These are phyloP conservation scores for Burhinus bistriatus DNA, from an alignment of 2,113 vertebrate genomes.

Conservation along the genomic window DNA sequence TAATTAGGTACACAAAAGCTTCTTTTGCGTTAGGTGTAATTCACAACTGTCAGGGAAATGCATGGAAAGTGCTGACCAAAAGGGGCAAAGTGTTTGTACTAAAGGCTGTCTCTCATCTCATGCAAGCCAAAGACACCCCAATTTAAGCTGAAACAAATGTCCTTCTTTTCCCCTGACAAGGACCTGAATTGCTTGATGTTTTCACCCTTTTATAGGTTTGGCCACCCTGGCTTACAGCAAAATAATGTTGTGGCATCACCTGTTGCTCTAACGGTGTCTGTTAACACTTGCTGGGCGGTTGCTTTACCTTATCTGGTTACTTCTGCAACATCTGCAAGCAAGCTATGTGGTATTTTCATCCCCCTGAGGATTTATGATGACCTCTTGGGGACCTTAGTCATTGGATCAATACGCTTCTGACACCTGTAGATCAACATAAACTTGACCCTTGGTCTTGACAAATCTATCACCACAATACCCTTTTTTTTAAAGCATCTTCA, in stretches of 20 bases:
- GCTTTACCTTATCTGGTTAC: slow-evolving; percentile 19
- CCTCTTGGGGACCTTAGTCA: neutral
- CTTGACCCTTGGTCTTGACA: slow-evolving; percentile 66
- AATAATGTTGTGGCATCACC: neutral
- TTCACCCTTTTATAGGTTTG: neutral
- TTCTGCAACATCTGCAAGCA: slow-evolving; percentile 24
- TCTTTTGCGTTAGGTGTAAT: neutral
- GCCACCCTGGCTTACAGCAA: neutral
- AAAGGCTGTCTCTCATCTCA: neutral
- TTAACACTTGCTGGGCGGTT: neutral
- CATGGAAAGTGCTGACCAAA: neutral
- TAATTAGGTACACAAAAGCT: neutral
- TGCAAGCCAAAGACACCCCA: neutral
- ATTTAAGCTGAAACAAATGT: neutral
- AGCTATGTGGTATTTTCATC: slow-evolving; percentile 3
- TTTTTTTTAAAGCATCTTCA: neutral
- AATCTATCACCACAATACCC: slow-evolving; percentile 24
- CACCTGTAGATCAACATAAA: slow-evolving; percentile 71
- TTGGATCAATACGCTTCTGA: slow-evolving; percentile 50
- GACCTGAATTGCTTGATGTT: neutral
- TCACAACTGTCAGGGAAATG: neutral
- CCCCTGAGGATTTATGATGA: slow-evolving; percentile 36
- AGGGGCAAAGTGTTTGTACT: neutral
- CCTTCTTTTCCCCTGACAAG: neutral
- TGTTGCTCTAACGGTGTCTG: neutral